Evolutionary conservation across 2,797 vertebrate genomes (phyloP), one percentile per base, ranked within the genome.

Genomic region (Cephalopachus bancanus): DNA sequence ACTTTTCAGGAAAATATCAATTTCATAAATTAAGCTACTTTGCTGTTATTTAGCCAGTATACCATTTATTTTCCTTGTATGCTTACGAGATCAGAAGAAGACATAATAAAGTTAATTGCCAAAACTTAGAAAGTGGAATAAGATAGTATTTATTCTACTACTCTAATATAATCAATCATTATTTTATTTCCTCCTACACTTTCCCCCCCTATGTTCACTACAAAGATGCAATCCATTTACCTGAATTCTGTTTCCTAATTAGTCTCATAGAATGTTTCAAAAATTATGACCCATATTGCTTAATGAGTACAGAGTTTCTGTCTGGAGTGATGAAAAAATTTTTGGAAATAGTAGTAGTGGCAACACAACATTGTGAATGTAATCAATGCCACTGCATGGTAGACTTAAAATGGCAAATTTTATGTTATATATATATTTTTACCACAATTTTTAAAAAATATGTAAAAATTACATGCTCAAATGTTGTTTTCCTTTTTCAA

Each of bases 231-330:
- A 91, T 53, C 55, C 14, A 8, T 81, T 75, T 80, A 5, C 60
- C 80, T 89, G 72, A 79, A 89, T 95, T 95, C 51, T 76, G 6
- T 72, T 84, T 86, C 57, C 49, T 89, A n/a, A 55, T 79, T 78
- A 72, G 37, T 30, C 57, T 59, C 62, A 80, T 30, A 72, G 74
- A 83, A 37, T 72, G 44, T 69, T 93, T 94, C 69, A 80, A 37
- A 87, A 96, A 71, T 59, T 37, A 12, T 76, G 69, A 53, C 80
- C 60, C 24, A 22, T n/a, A 64, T 57, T 86, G 28, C 89, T 85
- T 91, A 79, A 8, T 53, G 72, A 60, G 55, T 78, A 49, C 51
- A 92, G 81, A 64, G n/a, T 91, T 96, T 89, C 80, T 79, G 11
- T 49, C 78, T 28, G 7, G 53, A 33, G 2, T 49, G 64, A 85